Base-by-base conservation (phyloP, 2,113 vertebrate species). In the Tichodroma muraria region DNA sequence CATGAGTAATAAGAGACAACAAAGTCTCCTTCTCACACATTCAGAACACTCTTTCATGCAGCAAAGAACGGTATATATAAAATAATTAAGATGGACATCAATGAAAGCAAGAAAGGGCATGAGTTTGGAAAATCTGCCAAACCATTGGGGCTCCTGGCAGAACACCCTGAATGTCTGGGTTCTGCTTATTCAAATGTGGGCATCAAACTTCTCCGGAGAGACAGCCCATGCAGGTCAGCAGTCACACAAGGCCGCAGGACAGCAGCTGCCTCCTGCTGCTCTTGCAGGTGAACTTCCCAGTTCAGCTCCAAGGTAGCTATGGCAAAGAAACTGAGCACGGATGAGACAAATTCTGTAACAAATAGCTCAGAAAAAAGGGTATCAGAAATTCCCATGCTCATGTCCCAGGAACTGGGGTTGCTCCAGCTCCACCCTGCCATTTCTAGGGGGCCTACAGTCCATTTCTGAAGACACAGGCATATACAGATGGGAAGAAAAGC, bases 31-130 rank as follows among this genome's bases (percentile, higher is more conserved):
- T 85, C 90, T 96, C 60, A 70, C 85, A 78, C 44, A 60, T 25
- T 60, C 81, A 91, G 75, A 89, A 52, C 27, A 19, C 61, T 77
- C 54, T 85, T 87, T 76, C 68, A 73, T 82, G 75, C 79, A 93
- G 60, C 30, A n/a, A 89, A 68, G 30, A 95, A 71, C 0, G 0
- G 47, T 25, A 40, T 18, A 78, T 56, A 75, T 66, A 75, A 78
- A 91, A 86, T 80, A 93, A 85, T 95, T 89, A 83, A 73, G 76
- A 94, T 0, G 79, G 95, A 96, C 95, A 95, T 94, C 93, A 95
- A 52, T 91, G 89, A 83, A 78, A 93, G 80, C 94, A 96, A 97
- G 95, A 95, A 95, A 79, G 60, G 71, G 76, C 87, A 93, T 53
- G 94, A 95, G 68, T 64, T 53, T 70, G 70, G 85, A 79, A 94